Conservation (phyloP, 2,888 invertebrate species). For the Scaptomyza caliginosa region DNA sequence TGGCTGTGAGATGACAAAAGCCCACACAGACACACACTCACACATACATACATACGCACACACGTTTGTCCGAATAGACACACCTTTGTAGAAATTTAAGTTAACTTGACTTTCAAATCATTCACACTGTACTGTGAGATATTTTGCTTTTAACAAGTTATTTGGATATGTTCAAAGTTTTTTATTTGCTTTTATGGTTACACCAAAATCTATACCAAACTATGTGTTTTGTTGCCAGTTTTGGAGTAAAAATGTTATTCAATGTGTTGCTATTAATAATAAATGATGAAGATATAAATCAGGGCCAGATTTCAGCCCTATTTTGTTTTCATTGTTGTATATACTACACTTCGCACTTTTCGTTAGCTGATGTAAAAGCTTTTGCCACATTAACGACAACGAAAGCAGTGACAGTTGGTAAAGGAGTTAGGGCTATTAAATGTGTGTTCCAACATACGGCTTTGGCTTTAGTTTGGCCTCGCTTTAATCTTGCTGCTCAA, state of each 20-base stretch:
- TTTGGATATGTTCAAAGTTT: too few relatives aligned
- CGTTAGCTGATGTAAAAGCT: constrained; percentile 37
- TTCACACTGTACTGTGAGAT: constrained; percentile 31
- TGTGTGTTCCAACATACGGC: constrained; percentile 12
- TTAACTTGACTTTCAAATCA: constrained; percentile 35
- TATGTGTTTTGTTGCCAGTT: neutral
- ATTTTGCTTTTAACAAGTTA: neutral
- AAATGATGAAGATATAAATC: constrained; percentile 29
- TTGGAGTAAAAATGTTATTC: neutral
- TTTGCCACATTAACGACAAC: constrained; percentile 60
- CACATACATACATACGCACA: constrained; percentile 9
- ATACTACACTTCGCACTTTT: constrained; percentile 48
- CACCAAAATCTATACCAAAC: too few relatives aligned
- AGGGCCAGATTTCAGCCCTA: constrained; percentile 2
- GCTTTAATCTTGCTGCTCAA: constrained; percentile 11
- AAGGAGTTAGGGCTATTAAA: constrained; percentile 13
- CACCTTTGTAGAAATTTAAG: constrained; percentile 13
- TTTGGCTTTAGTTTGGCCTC: constrained; percentile 3
- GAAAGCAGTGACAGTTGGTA: constrained; percentile 42
- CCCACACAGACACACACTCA: constrained; percentile 8
- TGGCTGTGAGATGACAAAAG: constrained; percentile 64
- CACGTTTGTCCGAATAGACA: constrained; percentile 5
- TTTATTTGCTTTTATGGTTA: too few relatives aligned
- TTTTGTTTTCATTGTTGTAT: constrained; percentile 40
- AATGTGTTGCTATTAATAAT: neutral